These are phyloP conservation scores for Euwallacea fornicatus DNA, from an alignment of 1,140 invertebrate genomes.

Conservation along the genomic window DNA sequence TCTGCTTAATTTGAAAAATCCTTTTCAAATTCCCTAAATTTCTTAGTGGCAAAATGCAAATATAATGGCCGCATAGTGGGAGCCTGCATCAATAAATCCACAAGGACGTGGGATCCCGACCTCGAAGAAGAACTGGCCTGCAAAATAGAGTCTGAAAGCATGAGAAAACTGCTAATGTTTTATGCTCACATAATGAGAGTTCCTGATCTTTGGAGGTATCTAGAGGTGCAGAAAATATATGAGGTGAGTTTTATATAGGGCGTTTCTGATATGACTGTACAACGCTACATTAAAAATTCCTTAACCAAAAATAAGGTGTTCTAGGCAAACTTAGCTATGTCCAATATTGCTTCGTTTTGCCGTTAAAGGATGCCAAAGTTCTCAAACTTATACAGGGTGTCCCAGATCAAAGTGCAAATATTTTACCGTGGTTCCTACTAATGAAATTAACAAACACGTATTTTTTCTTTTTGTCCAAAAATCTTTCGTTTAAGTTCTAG, in stretches of 20 bases:
- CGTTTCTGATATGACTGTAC: too few relatives aligned
- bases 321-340: too few relatives aligned
- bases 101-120: constrained; percentile 47
- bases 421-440: too few relatives aligned
- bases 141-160: constrained; percentile 40
- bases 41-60: constrained; percentile 51
- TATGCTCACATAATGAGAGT: constrained; percentile 50
- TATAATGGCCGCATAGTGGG: constrained; percentile 53
- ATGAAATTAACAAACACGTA: too few relatives aligned
- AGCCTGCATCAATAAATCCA: constrained; percentile 52
- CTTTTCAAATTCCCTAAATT: constrained; percentile 27
- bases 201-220: constrained; percentile 52
- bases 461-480: too few relatives aligned
- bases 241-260: constrained; percentile 45
- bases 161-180: constrained; percentile 53
- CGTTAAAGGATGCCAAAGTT: too few relatives aligned
- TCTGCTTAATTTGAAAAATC: constrained; percentile 7
- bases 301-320: too few relatives aligned
- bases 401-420: too few relatives aligned
- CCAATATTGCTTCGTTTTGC: too few relatives aligned
- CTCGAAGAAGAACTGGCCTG: constrained; percentile 47
- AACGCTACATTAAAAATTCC: too few relatives aligned
- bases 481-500: too few relatives aligned
- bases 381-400: too few relatives aligned
- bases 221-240: constrained; percentile 51